phyloP scores from a whole-genome alignment of 2,113 vertebrate species.

The Nannospalax galili region DNA sequence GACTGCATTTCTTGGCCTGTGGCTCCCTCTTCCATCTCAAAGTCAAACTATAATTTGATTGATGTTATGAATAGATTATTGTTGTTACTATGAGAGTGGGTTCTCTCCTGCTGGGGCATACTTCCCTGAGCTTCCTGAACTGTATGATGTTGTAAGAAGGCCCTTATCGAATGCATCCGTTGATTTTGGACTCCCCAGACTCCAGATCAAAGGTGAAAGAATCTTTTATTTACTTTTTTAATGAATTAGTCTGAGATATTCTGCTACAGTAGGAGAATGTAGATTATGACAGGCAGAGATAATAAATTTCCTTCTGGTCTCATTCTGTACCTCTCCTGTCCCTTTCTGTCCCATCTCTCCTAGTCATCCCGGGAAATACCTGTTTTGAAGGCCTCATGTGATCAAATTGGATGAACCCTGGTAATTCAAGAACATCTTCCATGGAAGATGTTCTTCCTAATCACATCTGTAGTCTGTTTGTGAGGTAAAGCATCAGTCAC shows the following conservation, averaged over 20 bases:
- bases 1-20: not conserved
- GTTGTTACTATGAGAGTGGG: too few species aligned
- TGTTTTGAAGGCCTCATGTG: not conserved
- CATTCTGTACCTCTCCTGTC: not conserved
- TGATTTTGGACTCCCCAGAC: not conserved
- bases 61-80: not conserved
- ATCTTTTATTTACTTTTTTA: not conserved
- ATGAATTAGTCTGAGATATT: not conserved
- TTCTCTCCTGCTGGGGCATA: too few species aligned
- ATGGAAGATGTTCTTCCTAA: not conserved
- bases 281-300: not conserved
- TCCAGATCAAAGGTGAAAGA: not conserved
- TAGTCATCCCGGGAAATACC: not conserved
- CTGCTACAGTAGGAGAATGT: not conserved
- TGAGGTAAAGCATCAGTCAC: not conserved
- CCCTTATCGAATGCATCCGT: too few species aligned
- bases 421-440: not conserved
- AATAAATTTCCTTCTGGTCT: not conserved
- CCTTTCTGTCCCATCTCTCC: not conserved
- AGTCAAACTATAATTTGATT: not conserved
- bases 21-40: not conserved
- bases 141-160: not conserved
- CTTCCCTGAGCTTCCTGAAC: too few species aligned
- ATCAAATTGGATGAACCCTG: not conserved
- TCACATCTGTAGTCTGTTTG: not conserved